Percentiles rank a stretch among this genome's conserved stretches.
Conservation (phyloP, 1,140 invertebrate genomes). For the Muscidifurax raptorellus region DNA sequence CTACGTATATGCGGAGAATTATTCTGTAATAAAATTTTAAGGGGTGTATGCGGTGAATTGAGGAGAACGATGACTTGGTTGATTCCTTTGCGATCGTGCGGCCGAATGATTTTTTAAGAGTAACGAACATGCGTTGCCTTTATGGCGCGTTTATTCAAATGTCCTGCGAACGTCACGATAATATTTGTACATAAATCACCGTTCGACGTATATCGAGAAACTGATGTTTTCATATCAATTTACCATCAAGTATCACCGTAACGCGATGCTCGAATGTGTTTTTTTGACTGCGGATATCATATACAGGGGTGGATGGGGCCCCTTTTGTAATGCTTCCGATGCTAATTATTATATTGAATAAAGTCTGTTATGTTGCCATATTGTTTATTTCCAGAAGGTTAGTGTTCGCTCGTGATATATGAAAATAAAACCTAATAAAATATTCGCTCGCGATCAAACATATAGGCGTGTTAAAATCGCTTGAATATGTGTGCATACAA, state of each 20-base stretch:
- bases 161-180: neutral
- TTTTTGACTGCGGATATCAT: too few relatives aligned
- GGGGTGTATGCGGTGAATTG: too few relatives aligned
- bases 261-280: neutral
- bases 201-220: neutral
- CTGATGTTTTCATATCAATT: slow-evolving; percentile 18
- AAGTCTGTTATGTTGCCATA: neutral
- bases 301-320: too few relatives aligned
- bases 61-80: too few relatives aligned
- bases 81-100: too few relatives aligned
- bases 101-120: neutral
- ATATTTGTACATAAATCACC: slow-evolving; percentile 27
- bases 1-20: neutral
- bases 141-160: neutral
- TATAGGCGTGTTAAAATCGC: too few relatives aligned
- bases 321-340: neutral
- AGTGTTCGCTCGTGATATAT: neutral
- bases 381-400: neutral
- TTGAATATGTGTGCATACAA: neutral
- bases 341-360: neutral
- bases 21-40: slow-evolving; percentile 34
- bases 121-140: neutral
- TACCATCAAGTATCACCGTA: neutral
- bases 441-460: neutral
- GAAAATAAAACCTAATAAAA: slow-evolving; percentile 29